Conservation (phyloP, 2,888 invertebrate species). For the Clunio marinus region DNA sequence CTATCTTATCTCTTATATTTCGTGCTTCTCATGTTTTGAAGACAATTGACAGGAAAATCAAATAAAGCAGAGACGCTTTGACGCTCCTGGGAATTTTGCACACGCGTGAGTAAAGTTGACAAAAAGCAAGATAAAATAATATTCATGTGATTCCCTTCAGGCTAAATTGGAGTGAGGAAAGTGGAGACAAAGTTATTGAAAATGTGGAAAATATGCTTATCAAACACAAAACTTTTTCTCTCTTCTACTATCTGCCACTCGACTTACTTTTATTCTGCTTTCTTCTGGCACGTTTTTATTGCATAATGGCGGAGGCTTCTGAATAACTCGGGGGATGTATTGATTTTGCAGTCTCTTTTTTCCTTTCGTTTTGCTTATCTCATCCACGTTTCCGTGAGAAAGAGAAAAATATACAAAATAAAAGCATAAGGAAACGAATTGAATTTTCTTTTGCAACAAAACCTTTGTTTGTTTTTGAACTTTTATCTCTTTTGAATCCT, state of each 20-base stretch:
- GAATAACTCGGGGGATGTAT: too few relatives aligned
- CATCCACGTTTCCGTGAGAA: too few relatives aligned
- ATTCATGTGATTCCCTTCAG: background rate
- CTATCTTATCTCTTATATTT: background rate
- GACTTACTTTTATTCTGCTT: too few relatives aligned
- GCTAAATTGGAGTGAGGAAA: too few relatives aligned
- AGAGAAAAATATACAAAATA: too few relatives aligned
- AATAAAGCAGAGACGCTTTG: background rate
- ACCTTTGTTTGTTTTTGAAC: too few relatives aligned
- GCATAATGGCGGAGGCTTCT: background rate
- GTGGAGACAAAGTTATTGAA: background rate
- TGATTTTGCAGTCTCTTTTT: too few relatives aligned
- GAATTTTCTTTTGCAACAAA: too few relatives aligned
- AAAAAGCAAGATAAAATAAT: conserved; percentile 3
- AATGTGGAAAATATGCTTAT: conserved; percentile 6
- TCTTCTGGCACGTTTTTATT: background rate
- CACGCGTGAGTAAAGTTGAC: conserved; percentile 1
- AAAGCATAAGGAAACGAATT: too few relatives aligned
- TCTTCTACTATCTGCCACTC: too few relatives aligned
- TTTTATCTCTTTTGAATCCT: too few relatives aligned
- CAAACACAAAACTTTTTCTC: background rate
- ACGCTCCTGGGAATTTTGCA: background rate
- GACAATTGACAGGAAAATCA: conserved; percentile 10
- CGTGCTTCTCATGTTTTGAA: background rate
- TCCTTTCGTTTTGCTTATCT: too few relatives aligned